Evolutionary conservation across 2,888 invertebrate genomes (phyloP).

Genomic region (Gastracanthus pulcherrimus): DNA sequence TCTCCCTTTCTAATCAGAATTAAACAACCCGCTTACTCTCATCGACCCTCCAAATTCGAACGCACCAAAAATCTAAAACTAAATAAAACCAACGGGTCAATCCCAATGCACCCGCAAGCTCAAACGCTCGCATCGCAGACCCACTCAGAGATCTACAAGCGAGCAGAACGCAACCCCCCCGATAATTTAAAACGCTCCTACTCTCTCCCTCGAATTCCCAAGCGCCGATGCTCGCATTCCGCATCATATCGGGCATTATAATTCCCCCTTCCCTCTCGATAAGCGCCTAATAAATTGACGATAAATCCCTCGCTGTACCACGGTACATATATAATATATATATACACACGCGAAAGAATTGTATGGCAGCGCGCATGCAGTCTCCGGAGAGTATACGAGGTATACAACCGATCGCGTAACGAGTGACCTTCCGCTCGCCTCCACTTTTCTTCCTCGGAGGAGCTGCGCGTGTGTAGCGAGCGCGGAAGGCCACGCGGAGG

Average conservation of each 20-base stretch:
- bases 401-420: slow-evolving; percentile 64
- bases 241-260: slow-evolving; percentile 38
- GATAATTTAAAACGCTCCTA: background rate
- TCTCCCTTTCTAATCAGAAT: too few relatives aligned
- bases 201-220: background rate
- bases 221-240: slow-evolving; percentile 26
- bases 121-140: too few relatives aligned
- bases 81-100: too few relatives aligned
- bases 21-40: too few relatives aligned
- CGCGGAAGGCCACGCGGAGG: slow-evolving; percentile 36
- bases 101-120: too few relatives aligned
- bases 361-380: background rate
- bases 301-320: slow-evolving; percentile 11
- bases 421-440: slow-evolving; percentile 60
- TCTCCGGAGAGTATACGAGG: slow-evolving; percentile 43
- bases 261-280: slow-evolving; percentile 37
- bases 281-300: slow-evolving; percentile 52
- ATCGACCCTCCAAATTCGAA: too few relatives aligned
- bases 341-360: background rate
- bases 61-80: too few relatives aligned
- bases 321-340: background rate
- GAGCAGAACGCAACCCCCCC: too few relatives aligned
- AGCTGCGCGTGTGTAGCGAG: too few relatives aligned
- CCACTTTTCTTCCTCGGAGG: slow-evolving; percentile 17
- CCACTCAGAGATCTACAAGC: too few relatives aligned